Conservation (phyloP, 2,797 vertebrate species). For the Sebastes ruberrimus region DNA sequence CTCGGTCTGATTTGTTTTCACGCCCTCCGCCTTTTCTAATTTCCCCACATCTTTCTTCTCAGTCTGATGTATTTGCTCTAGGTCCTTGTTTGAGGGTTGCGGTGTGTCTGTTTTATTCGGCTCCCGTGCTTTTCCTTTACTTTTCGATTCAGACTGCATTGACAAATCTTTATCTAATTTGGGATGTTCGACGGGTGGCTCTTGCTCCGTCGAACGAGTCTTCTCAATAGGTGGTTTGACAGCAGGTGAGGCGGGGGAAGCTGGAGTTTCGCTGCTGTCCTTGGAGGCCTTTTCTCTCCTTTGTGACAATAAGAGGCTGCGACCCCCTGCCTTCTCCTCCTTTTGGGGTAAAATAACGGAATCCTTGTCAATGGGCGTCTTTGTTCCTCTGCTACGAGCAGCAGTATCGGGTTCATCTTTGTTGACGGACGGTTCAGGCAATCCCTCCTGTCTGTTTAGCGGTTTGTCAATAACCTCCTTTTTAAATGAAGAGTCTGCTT, state of each 20-base stretch:
- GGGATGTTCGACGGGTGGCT: background rate
- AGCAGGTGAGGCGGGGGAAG: constrained; percentile 11
- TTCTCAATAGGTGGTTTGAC: constrained; percentile 6
- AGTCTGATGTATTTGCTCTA: background rate
- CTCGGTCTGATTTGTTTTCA: constrained; percentile 19
- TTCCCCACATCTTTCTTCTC: background rate
- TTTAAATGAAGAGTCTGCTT: background rate
- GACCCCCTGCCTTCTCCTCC: constrained; percentile 28
- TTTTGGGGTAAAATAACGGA: constrained; percentile 49
- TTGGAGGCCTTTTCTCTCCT: constrained; percentile 22
- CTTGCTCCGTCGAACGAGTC: constrained; percentile 1
- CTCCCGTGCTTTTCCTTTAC: constrained; percentile 5
- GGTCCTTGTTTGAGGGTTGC: constrained; percentile 8
- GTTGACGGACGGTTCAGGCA: constrained; percentile 40
- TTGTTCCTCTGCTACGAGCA: constrained; percentile 47
- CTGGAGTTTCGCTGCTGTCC: constrained; percentile 10
- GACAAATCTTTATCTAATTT: constrained; percentile 20
- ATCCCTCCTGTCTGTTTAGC: constrained; percentile 9
- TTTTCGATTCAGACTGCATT: constrained; percentile 13
- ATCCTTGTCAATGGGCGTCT: constrained; percentile 50
- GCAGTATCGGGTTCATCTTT: constrained; percentile 61
- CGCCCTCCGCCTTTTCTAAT: background rate
- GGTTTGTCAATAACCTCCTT: constrained; percentile 30
- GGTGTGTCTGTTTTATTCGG: constrained; percentile 5
- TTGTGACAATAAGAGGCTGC: constrained; percentile 25